Evolutionary conservation across 2,113 vertebrate species (phyloP).

Genomic region (Mohoua ochrocephala): DNA sequence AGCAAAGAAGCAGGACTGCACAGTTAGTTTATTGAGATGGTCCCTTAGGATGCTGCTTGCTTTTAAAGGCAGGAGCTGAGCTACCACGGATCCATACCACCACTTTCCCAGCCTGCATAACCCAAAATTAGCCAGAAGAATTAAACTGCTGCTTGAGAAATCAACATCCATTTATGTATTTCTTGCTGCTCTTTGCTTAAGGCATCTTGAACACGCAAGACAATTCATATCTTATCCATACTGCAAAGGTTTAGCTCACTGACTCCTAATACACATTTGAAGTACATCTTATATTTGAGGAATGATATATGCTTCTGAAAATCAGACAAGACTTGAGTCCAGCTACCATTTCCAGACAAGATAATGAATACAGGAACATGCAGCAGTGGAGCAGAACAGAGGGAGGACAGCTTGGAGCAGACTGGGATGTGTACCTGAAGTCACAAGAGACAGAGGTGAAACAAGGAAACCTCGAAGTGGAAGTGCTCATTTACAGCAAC

Average conservation of each 20-base stretch:
- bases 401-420: neutral
- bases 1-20: neutral
- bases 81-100: neutral
- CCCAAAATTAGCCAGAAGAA: neutral
- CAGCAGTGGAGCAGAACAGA: neutral
- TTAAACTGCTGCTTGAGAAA: neutral
- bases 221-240: neutral
- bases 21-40: neutral
- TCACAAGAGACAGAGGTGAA: neutral
- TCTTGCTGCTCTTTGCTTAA: neutral
- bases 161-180: neutral
- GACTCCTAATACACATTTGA: neutral
- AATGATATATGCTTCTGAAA: neutral
- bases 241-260: rapidly evolving
- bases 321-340: neutral
- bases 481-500: neutral
- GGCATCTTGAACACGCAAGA: neutral
- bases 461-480: neutral
- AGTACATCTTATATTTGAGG: neutral
- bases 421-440: neutral
- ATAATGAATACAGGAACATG: neutral
- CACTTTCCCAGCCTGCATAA: neutral
- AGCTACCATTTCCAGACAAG: neutral
- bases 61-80: neutral
- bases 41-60: neutral